Conservation (phyloP, 2,888 invertebrate species). For the Scaeva pyrastri region DNA sequence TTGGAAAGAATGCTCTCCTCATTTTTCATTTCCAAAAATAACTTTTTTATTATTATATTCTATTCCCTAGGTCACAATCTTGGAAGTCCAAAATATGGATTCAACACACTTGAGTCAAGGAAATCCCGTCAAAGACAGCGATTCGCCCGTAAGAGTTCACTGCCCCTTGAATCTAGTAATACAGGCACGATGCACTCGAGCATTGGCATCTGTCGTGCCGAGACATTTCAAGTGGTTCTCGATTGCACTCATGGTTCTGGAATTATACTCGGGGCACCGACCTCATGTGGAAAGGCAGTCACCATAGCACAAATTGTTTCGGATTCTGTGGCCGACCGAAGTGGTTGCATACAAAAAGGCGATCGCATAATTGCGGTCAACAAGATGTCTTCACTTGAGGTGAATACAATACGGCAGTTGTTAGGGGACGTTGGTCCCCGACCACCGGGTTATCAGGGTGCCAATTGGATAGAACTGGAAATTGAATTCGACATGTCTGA, state of each 20-base stretch:
- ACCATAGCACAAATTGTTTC: slow-evolving; percentile 81
- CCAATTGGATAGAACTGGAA: slow-evolving; percentile 90
- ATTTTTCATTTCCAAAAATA: not conserved
- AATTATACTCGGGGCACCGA: slow-evolving; percentile 80
- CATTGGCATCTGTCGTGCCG: slow-evolving; percentile 82
- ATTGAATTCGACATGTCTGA: slow-evolving; percentile 96
- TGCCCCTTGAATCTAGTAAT: slow-evolving; percentile 81
- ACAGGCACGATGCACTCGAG: slow-evolving; percentile 78
- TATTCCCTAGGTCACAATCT: slow-evolving; percentile 75
- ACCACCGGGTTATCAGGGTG: slow-evolving; percentile 84
- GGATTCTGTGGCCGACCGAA: slow-evolving; percentile 85
- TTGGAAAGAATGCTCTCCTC: not conserved
- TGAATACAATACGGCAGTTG: slow-evolving; percentile 85
- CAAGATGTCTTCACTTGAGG: slow-evolving; percentile 89
- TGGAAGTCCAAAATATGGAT: slow-evolving; percentile 85
- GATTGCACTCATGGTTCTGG: slow-evolving; percentile 84
- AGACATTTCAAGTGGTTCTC: slow-evolving; percentile 83
- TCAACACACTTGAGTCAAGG: slow-evolving; percentile 86
- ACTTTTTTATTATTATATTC: slow-evolving; percentile 5
- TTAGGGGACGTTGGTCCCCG: slow-evolving; percentile 80
- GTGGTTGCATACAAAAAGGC: slow-evolving; percentile 90
- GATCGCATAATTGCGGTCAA: slow-evolving; percentile 94
- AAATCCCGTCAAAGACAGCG: slow-evolving; percentile 84
- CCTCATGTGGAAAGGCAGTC: slow-evolving; percentile 82
- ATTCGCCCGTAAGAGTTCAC: slow-evolving; percentile 84